A percentile compares a stretch with the other conserved stretches of the same genome.
Conservation (phyloP, 2,797 vertebrate species). For the Rhodeus uyekii region DNA sequence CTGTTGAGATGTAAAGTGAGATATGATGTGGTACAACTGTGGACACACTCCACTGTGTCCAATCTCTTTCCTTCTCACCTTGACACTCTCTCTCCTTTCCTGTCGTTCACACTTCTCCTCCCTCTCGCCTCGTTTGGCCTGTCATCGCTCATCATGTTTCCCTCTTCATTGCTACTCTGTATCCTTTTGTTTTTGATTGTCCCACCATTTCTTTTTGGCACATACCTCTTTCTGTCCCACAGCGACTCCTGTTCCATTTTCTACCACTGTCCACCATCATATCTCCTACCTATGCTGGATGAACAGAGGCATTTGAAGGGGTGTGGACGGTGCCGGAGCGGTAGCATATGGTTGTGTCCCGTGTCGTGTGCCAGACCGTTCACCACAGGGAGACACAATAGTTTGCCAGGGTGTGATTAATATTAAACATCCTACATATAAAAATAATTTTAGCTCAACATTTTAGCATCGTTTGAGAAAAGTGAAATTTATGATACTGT, state of each 20-base stretch:
- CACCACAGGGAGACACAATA: slow-evolving; percentile 50
- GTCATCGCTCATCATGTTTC: slow-evolving; percentile 40
- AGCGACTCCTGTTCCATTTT: not conserved
- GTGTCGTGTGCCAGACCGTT: slow-evolving; percentile 69
- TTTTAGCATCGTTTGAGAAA: not conserved
- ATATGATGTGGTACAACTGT: slow-evolving; percentile 44
- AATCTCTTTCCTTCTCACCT: slow-evolving; percentile 42
- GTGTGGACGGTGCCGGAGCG: slow-evolving; percentile 51
- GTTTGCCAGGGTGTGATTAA: slow-evolving; percentile 60
- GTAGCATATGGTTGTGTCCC: slow-evolving; percentile 59
- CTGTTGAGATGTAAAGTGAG: slow-evolving; percentile 32
- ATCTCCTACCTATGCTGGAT: slow-evolving; percentile 7
- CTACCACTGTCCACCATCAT: not conserved
- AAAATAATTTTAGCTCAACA: slow-evolving; percentile 5
- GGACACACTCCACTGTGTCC: slow-evolving; percentile 48
- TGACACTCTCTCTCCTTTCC: slow-evolving; percentile 31
- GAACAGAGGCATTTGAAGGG: slow-evolving; percentile 44
- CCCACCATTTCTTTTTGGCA: not conserved
- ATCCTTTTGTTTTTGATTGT: not conserved
- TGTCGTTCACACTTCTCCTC: slow-evolving; percentile 40
- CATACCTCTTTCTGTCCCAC: not conserved
- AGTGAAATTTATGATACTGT: not conserved
- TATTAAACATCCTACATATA: slow-evolving; percentile 20
- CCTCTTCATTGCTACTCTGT: slow-evolving; percentile 5
- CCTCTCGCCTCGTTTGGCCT: slow-evolving; percentile 32